Conservation (phyloP, 64 coral and sea anemone species). For the Stylophora pistillata region DNA sequence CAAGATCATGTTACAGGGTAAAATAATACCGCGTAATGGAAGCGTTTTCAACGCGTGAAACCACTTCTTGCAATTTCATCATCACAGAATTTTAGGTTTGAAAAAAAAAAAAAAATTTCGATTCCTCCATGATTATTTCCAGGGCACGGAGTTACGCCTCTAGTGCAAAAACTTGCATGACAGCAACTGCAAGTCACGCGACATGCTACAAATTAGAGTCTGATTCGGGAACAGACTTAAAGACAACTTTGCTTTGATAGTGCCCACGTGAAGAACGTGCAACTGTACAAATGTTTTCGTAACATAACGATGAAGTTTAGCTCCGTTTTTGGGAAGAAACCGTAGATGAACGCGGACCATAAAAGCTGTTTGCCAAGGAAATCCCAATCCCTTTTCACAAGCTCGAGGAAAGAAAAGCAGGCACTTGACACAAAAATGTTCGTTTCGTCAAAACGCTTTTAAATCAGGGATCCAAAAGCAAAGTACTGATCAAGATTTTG, state of each 20-base stretch:
- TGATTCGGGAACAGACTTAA: conserved; percentile 1
- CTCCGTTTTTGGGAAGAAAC: background rate
- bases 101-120: conserved; percentile 20
- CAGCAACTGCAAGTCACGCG: background rate
- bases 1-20: background rate
- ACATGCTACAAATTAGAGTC: background rate
- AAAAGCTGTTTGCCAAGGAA: no score
- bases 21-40: background rate
- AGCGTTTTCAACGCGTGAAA: background rate
- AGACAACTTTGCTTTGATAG: background rate
- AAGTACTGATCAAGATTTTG: background rate
- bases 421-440: no score
- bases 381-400: no score
- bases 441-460: no score
- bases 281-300: background rate
- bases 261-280: no score
- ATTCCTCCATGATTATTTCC: background rate
- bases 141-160: background rate
- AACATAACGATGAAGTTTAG: background rate
- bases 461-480: background rate
- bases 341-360: background rate
- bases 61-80: conserved; percentile 25
- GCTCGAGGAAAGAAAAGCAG: no score
- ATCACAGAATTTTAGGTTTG: conserved; percentile 34
- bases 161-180: background rate